A percentile compares a stretch with the other conserved stretches of the same genome.
Conservation (phyloP, 1,140 invertebrate genomes). For the Choristoneura fumiferana region DNA sequence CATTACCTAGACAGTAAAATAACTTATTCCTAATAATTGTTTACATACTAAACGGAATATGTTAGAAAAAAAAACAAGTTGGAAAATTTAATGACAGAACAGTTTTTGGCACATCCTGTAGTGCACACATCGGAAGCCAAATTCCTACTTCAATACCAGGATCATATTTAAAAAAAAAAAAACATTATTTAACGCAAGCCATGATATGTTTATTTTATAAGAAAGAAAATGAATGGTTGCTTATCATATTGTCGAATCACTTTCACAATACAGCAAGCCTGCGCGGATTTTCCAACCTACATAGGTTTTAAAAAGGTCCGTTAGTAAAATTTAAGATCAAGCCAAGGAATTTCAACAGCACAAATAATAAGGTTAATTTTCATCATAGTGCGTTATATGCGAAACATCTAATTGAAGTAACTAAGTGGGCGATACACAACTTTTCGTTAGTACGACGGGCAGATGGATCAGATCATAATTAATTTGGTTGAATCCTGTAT, state of each 20-base stretch:
- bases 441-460: too few species aligned
- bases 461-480: too few species aligned
- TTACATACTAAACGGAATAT: conserved; percentile 73
- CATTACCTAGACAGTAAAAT: conserved; percentile 73
- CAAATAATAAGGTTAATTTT: too few species aligned
- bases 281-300: too few species aligned
- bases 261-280: background rate
- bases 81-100: conserved; percentile 30
- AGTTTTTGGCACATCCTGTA: conserved; percentile 57
- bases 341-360: too few species aligned
- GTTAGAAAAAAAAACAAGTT: conserved; percentile 34
- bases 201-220: conserved; percentile 12
- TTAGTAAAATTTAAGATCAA: too few species aligned
- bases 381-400: too few species aligned
- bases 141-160: background rate
- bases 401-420: too few species aligned
- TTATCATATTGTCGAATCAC: background rate
- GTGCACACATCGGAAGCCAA: conserved; percentile 5
- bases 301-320: too few species aligned
- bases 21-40: conserved; percentile 71
- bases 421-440: too few species aligned
- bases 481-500: too few species aligned
- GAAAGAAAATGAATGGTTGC: background rate
- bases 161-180: background rate
- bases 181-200: background rate